These are phyloP conservation scores for Bombus sibiricus DNA, from an alignment of 1,140 invertebrate species.

Conservation along the genomic window DNA sequence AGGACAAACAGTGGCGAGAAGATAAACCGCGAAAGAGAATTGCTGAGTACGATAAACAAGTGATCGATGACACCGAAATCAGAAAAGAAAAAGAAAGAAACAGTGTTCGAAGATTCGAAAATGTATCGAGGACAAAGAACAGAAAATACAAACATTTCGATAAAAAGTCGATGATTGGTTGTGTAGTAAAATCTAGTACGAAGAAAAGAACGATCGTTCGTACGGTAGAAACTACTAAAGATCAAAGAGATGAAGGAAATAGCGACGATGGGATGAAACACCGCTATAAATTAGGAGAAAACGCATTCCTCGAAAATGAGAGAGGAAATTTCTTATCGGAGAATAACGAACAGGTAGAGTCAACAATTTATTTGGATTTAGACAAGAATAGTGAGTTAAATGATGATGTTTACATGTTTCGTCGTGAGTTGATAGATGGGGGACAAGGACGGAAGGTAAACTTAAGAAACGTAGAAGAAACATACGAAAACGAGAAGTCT, in stretches of 20 bases:
- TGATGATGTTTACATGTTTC: conserved; percentile 68
- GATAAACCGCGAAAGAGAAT: conserved; percentile 3
- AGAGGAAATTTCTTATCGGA: neutral
- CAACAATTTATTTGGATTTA: conserved; percentile 24
- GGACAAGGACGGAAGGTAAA: neutral
- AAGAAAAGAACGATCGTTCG: neutral
- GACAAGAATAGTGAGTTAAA: conserved; percentile 42
- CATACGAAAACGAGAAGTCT: conserved; percentile 1
- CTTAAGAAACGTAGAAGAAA: too few species aligned
- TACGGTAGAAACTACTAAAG: neutral
- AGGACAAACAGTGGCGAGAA: conserved; percentile 15
- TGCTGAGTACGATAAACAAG: conserved; percentile 7
- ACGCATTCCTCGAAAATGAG: neutral
- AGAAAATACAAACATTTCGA: neutral
- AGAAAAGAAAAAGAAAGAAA: conserved; percentile 3
- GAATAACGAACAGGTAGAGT: conserved; percentile 10
- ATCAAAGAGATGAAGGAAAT: neutral
- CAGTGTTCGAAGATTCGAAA: neutral
- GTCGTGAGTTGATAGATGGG: conserved; percentile 41
- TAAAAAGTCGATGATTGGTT: neutral
- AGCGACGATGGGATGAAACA: too few species aligned
- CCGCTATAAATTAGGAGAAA: neutral
- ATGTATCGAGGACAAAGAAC: neutral
- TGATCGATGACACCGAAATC: conserved; percentile 32
- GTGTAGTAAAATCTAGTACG: neutral